phyloP scores from a whole-genome alignment of 2,888 invertebrate genomes.

The Latheticus oryzae region DNA sequence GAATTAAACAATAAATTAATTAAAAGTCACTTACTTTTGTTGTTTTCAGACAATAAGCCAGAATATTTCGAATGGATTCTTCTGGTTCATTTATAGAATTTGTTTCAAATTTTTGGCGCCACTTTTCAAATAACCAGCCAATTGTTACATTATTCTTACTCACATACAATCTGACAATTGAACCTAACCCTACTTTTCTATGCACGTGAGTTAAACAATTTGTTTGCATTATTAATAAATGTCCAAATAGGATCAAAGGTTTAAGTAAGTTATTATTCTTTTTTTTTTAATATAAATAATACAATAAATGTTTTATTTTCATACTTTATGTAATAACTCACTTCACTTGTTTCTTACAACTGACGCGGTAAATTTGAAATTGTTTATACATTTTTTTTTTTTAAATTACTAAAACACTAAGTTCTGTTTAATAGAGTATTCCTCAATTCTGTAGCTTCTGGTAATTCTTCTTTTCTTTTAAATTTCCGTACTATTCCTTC shows the following conservation, averaged over 20 bases:
- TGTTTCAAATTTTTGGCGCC: slow-evolving; percentile 65
- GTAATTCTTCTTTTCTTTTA: slow-evolving; percentile 2
- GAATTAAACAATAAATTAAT: slow-evolving; percentile 2
- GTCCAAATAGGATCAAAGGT: no score
- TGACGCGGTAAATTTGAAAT: background rate
- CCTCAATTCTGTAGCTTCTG: slow-evolving; percentile 18
- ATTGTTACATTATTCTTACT: slow-evolving; percentile 1
- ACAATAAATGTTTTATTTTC: background rate
- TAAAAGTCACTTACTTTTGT: slow-evolving; percentile 64
- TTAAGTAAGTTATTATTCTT: no score
- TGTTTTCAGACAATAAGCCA: slow-evolving; percentile 68
- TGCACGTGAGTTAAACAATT: no score
- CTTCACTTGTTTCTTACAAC: background rate
- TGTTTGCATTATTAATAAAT: no score
- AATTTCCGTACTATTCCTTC: slow-evolving; percentile 58
- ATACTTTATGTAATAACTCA: no score
- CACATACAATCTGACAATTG: no score
- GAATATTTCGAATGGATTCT: slow-evolving; percentile 69
- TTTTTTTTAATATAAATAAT: background rate
- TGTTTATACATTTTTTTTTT: background rate
- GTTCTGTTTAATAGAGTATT: slow-evolving; percentile 10
- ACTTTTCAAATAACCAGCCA: slow-evolving; percentile 53
- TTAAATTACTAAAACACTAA: slow-evolving; percentile 3
- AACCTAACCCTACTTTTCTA: no score
- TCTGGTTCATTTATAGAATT: slow-evolving; percentile 68